Evolutionary conservation across 92 coral and sea anemone species (phyloP).

Genomic region (Plumapathes pennacea): DNA sequence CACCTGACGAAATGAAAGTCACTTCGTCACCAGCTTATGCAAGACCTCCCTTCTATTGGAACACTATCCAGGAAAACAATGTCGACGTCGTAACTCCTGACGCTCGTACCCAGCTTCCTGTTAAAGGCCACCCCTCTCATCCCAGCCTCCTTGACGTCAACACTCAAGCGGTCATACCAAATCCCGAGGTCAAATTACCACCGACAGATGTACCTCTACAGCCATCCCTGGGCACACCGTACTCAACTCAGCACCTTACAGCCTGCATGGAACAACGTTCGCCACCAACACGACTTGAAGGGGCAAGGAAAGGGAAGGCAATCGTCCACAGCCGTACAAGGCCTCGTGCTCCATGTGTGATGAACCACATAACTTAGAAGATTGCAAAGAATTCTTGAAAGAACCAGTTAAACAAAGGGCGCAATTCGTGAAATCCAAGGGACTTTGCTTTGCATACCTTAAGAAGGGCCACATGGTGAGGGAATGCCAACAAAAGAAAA

Average conservation of each 20-base stretch:
- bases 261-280: no score
- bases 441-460: slow-evolving; percentile 52
- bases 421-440: slow-evolving; percentile 30
- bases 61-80: no score
- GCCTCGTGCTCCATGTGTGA: slow-evolving; percentile 12
- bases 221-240: slow-evolving; percentile 2
- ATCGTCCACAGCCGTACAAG: background rate
- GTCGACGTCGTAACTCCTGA: no score
- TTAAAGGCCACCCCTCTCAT: background rate
- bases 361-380: slow-evolving; percentile 13
- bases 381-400: slow-evolving; percentile 41
- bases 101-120: no score
- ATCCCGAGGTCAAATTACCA: background rate
- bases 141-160: slow-evolving; percentile 5
- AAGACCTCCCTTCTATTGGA: no score
- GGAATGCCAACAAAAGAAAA: slow-evolving; percentile 27
- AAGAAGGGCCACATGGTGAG: slow-evolving; percentile 38
- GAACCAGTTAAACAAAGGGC: slow-evolving; percentile 40
- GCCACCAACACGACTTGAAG: no score
- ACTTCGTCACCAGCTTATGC: no score
- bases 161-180: slow-evolving; percentile 13
- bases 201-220: no score
- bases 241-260: background rate
- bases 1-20: no score
- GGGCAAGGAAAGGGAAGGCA: no score